Evolutionary conservation across 2,113 vertebrate genomes (phyloP).

Genomic region (Thalassarche chlororhynchos): DNA sequence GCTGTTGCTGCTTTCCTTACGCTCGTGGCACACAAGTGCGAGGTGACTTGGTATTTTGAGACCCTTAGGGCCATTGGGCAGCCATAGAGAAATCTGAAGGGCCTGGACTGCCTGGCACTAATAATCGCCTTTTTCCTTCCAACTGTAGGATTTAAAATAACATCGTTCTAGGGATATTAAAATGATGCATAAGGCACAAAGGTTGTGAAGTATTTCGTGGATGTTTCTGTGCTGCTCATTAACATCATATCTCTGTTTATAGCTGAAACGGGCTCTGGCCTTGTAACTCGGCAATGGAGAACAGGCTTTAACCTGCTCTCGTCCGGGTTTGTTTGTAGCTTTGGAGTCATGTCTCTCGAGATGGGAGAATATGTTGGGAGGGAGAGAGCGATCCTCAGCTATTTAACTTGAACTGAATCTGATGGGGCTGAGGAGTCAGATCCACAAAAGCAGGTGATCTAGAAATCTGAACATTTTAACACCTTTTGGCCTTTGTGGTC

Average conservation of each 20-base stretch:
- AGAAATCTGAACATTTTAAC: background rate
- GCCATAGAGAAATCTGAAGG: background rate
- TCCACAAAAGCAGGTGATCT: background rate
- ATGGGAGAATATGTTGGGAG: background rate
- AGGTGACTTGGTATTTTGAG: background rate
- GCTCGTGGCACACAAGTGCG: background rate
- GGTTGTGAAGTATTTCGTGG: background rate
- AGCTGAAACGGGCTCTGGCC: background rate
- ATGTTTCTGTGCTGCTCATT: background rate
- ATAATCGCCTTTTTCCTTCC: background rate
- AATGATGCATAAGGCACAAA: background rate
- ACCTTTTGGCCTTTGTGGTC: background rate
- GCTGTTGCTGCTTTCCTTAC: background rate
- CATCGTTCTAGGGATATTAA: background rate
- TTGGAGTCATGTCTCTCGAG: background rate
- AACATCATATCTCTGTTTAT: background rate
- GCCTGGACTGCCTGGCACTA: background rate
- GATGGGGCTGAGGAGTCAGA: background rate
- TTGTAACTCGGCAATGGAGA: background rate
- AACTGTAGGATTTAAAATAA: background rate
- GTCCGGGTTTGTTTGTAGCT: accelerated
- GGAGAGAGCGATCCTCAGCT: background rate
- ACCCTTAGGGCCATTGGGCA: background rate
- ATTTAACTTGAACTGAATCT: background rate
- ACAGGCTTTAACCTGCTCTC: background rate